Evolutionary conservation across 2,113 vertebrate species (phyloP).

Genomic region (Scartelaos histophorus): DNA sequence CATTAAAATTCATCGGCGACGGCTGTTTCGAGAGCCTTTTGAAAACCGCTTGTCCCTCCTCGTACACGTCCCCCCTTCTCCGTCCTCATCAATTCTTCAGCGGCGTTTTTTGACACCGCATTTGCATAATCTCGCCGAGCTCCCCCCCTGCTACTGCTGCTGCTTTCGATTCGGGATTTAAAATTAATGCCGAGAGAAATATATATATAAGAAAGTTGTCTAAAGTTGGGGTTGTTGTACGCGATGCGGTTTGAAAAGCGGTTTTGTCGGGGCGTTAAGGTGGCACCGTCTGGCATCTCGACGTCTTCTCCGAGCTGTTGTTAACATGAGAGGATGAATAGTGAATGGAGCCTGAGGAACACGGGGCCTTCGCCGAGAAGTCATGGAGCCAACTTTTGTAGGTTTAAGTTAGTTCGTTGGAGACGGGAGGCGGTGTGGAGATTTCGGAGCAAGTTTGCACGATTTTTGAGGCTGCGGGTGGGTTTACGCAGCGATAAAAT

Average conservation of each 20-base stretch:
- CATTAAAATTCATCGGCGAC: constrained; percentile 94
- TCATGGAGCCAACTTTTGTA: constrained; percentile 21
- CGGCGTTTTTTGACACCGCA: constrained; percentile 76
- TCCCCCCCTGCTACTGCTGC: constrained; percentile 19
- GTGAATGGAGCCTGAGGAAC: constrained; percentile 28
- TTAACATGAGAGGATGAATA: constrained; percentile 42
- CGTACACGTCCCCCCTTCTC: constrained; percentile 69
- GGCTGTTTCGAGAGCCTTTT: constrained; percentile 83
- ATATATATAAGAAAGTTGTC: constrained; percentile 65
- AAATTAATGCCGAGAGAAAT: constrained; percentile 69
- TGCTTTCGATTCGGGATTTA: constrained; percentile 55
- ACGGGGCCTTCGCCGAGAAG: constrained; percentile 10
- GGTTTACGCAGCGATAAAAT: too few relatives aligned
- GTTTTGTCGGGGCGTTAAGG: constrained; percentile 73
- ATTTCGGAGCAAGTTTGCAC: constrained; percentile 5
- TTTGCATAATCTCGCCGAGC: constrained; percentile 72
- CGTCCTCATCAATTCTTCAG: constrained; percentile 85
- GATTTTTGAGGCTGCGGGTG: neutral
- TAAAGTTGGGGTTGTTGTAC: constrained; percentile 73
- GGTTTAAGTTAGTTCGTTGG: constrained; percentile 12
- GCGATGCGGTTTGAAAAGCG: constrained; percentile 79
- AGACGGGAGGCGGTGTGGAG: constrained; percentile 12
- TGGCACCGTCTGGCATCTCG: constrained; percentile 28
- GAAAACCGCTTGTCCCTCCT: constrained; percentile 70
- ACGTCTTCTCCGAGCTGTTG: constrained; percentile 12